Conservation (phyloP, 2,113 vertebrate genomes). For the Stercorarius parasiticus region DNA sequence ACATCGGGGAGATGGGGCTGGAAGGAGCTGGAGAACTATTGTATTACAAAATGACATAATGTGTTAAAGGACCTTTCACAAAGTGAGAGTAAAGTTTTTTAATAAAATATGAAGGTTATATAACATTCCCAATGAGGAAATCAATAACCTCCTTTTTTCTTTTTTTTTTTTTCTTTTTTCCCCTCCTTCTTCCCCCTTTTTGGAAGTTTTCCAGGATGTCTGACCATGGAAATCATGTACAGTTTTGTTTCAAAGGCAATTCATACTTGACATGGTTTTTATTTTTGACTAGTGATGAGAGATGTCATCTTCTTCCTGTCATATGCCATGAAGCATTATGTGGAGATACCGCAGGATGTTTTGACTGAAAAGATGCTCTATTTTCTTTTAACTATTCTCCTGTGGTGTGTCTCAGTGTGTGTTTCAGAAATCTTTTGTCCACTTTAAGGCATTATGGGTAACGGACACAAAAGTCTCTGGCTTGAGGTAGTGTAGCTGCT, state of each 20-base stretch:
- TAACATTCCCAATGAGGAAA: slow-evolving; percentile 31
- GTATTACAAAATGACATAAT: slow-evolving; percentile 23
- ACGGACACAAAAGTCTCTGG: slow-evolving; percentile 42
- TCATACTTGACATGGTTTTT: slow-evolving; percentile 60
- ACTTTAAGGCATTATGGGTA: slow-evolving; percentile 58
- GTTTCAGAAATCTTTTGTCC: slow-evolving; percentile 60
- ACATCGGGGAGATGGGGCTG: slow-evolving; percentile 11
- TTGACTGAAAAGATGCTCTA: slow-evolving; percentile 58
- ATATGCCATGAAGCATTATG: slow-evolving; percentile 56
- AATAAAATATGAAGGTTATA: slow-evolving; percentile 60
- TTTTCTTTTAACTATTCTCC: slow-evolving; percentile 59
- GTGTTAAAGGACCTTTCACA: not conserved
- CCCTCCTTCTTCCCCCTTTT: not conserved
- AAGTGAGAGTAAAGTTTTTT: slow-evolving; percentile 42
- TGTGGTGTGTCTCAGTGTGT: slow-evolving; percentile 42
- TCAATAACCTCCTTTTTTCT: not conserved
- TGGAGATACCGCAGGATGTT: slow-evolving; percentile 30
- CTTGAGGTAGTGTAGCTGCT: not conserved
- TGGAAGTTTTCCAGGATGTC: slow-evolving; percentile 3
- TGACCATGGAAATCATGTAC: slow-evolving; percentile 31
- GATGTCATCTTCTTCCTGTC: slow-evolving; percentile 62
- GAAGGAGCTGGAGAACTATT: slow-evolving; percentile 5
- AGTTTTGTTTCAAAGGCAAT: slow-evolving; percentile 34
- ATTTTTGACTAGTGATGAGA: slow-evolving; percentile 67
- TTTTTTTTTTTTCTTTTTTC: not conserved